Base-by-base conservation (phyloP, 2,888 invertebrate species). In the Sphaeridia pumilis region DNA sequence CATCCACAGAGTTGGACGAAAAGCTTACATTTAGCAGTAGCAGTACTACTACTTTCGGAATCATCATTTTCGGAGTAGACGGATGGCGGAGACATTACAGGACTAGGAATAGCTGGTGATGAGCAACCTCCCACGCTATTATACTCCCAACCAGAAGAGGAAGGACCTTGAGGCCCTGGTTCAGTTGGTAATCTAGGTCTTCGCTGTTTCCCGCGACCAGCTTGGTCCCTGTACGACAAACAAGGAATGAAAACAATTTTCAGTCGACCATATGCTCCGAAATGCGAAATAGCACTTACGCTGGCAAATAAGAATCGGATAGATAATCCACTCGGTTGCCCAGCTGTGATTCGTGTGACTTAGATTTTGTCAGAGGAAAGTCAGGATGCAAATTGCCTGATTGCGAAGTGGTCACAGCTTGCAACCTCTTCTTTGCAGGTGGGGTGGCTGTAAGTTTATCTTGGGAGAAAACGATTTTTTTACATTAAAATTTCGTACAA, bases 341-440 rank as follows among this genome's bases (percentile, higher is more conserved):
- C 57, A 89, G 76, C 71, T 90, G 89, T 14, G 87, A 88, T 73
- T 92, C 92, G 71, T 92, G 89, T 41, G 90, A 90, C 68, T 87
- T 84, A 58, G 90, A 90, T 73, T 90, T 89, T 55, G 84, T 87
- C 63, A 92, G 76, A 12, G 86, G 81, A 67, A 72, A 78, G 59
- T 75, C 78, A 20, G 76, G 74, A 63, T 75, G 68, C 52, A 76
- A 69, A 45, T 44, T 54, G 4, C 46, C 50, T 14, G 20, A 7
- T 12, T 25, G 17, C 2, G 4, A 25, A 10, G 25, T 21, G 4
- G 5, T 36, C 5, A 75, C 73, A 58, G 78, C 78, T 66, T 81
- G 82, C 73, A 81, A 83, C 71, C 78, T 83, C 67, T 79, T 81
- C 66, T 81, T 80, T 45, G 85, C 82, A 38, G 88, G 87, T 38